Evolutionary conservation across 2,113 vertebrate species (phyloP).

Genomic region (Brachirus orientalis): DNA sequence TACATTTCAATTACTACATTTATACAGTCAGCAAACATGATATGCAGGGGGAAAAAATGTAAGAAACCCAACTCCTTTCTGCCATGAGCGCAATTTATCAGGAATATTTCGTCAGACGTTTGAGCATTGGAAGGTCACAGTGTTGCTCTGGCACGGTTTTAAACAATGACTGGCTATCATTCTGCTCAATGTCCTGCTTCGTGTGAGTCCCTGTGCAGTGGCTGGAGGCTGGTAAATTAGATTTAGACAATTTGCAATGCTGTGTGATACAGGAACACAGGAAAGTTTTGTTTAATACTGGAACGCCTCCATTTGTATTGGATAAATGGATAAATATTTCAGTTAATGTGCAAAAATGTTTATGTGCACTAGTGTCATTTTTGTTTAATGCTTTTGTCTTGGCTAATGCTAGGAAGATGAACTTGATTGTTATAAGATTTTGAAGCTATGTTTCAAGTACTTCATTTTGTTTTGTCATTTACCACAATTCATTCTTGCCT

Average conservation of each 20-base stretch:
- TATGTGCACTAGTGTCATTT: not conserved
- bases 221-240: slow-evolving; percentile 28
- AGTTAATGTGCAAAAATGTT: slow-evolving; percentile 28
- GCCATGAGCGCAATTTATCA: slow-evolving; percentile 55
- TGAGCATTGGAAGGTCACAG: slow-evolving; percentile 34
- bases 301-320: slow-evolving; percentile 14
- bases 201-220: slow-evolving; percentile 26
- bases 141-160: slow-evolving; percentile 39
- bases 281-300: slow-evolving; percentile 10
- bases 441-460: too few relatives aligned
- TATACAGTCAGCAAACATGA: slow-evolving; percentile 72
- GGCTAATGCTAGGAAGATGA: slow-evolving; percentile 17
- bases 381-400: slow-evolving; percentile 11
- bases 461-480: slow-evolving; percentile 12
- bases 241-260: slow-evolving; percentile 34
- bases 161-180: slow-evolving; percentile 12
- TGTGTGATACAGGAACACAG: slow-evolving; percentile 14
- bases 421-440: slow-evolving; percentile 22
- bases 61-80: slow-evolving; percentile 60
- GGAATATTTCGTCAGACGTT: slow-evolving; percentile 48
- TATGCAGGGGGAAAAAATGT: slow-evolving; percentile 53
- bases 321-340: slow-evolving; percentile 39
- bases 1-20: slow-evolving; percentile 77
- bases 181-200: slow-evolving; percentile 31
- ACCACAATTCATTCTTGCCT: not conserved